A percentile compares a stretch with the other conserved stretches of the same genome.
Evolutionary conservation across 2,888 invertebrate species (phyloP).

Genomic region (Frankliniella fusca): DNA sequence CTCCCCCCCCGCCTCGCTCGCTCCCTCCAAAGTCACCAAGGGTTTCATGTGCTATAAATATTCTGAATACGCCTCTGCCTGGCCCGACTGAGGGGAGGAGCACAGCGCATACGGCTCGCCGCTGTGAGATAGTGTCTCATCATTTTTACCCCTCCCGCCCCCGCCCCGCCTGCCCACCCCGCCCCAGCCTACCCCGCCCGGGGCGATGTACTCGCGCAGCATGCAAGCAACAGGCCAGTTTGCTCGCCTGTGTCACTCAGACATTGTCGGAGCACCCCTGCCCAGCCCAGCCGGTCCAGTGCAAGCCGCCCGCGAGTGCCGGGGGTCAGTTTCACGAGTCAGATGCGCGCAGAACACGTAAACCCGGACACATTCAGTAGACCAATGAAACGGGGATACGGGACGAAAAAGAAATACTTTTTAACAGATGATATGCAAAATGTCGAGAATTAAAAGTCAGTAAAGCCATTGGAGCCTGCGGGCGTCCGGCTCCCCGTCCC

Average conservation of each 20-base stretch:
- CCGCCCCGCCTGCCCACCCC: background rate
- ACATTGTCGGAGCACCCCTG: background rate
- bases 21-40: background rate
- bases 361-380: too few species aligned
- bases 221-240: background rate
- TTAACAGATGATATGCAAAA: too few species aligned
- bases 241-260: too few species aligned
- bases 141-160: background rate
- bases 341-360: too few species aligned
- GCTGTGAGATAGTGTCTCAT: constrained; percentile 12
- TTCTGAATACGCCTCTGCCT: background rate
- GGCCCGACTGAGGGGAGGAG: background rate
- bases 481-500: too few species aligned
- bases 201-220: background rate
- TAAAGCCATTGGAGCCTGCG: too few species aligned
- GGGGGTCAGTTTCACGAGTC: background rate
- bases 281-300: background rate
- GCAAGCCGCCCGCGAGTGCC: background rate
- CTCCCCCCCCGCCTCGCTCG: background rate
- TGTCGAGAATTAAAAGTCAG: too few species aligned
- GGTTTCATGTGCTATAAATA: constrained; percentile 19
- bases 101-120: background rate
- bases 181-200: too few species aligned
- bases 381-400: too few species aligned
- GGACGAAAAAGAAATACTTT: too few species aligned